Evolutionary conservation across 2,888 invertebrate genomes (phyloP), one percentile per base, ranked within the genome.

Genomic region (Helleia helle): DNA sequence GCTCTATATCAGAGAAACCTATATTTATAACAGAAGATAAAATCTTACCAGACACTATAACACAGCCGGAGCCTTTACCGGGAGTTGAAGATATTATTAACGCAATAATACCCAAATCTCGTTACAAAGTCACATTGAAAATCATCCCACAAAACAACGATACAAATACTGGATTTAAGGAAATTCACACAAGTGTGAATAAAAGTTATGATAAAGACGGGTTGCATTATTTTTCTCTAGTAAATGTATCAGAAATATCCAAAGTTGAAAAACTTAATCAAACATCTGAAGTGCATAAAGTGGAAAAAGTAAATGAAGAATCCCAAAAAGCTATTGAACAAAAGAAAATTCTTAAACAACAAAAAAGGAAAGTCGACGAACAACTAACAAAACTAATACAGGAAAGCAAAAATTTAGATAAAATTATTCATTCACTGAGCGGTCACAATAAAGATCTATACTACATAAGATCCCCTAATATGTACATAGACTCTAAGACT

Each of bases 191-290:
- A 1, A 71, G 65, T 44, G 77, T 81, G 2, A 80, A 81, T 42
- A 80, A 80, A 51, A 76, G 68, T 29, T 76, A 61, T 36, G 71
- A 75, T 38, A 71, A 65, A 50, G 64, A 76, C 43, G 83, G 81
- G 1, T 18, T 76, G 1, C 36, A 62, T 0, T 76, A 69, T 49
- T 68, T 68, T 8, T 73, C 79, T 1, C 49, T 72, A 30, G 64
- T 80, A 0, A 83, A 81, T 38, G 67, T 81, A 1, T 74, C 80
- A 3, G 71, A 79, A 55, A 65, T 83, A 51, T 74, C 80, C 0
- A 75, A 76, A 58, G 46, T 77, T 4, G 65, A 69, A 41, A 62
- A 66, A 27, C 11, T 66, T 0, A 65, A 68, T 24, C 58, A 55
- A 31, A 54, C 55, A n/a, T 46, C 42, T 18, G 40, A n/a, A n/a